Conservation (phyloP, 2,888 invertebrate genomes). For the Eumacrocentrus americanus region DNA sequence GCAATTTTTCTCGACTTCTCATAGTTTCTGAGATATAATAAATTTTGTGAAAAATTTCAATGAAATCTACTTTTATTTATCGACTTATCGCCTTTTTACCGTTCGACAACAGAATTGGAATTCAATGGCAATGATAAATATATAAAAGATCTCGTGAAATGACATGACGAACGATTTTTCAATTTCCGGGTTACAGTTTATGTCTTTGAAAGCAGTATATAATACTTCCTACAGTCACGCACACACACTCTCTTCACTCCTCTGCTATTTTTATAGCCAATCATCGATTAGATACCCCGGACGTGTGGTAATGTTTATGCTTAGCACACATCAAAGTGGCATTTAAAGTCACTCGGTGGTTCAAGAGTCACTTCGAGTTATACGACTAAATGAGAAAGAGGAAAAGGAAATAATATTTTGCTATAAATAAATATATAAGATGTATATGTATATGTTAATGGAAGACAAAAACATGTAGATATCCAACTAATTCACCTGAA, state of each 20-base stretch:
- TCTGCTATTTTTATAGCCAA: slow-evolving; percentile 23
- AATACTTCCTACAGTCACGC: slow-evolving; percentile 9
- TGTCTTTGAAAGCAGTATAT: slow-evolving; percentile 14
- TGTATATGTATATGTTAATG: not conserved
- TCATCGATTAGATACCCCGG: slow-evolving; percentile 17
- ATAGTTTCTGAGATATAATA: too few species aligned
- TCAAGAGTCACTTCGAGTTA: slow-evolving; percentile 4
- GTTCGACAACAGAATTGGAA: too few species aligned
- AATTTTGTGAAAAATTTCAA: too few species aligned
- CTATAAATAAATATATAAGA: not conserved
- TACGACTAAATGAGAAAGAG: slow-evolving; percentile 7
- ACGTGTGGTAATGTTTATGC: slow-evolving; percentile 11
- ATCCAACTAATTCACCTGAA: too few species aligned
- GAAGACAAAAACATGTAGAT: too few species aligned
- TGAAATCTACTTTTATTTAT: too few species aligned
- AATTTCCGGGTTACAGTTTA: slow-evolving; percentile 22
- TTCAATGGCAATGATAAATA: too few species aligned
- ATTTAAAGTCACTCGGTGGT: slow-evolving; percentile 22
- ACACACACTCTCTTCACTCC: not conserved
- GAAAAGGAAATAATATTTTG: not conserved
- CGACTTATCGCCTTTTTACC: too few species aligned
- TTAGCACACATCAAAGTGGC: slow-evolving; percentile 16
- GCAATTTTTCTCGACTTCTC: too few species aligned
- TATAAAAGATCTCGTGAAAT: not conserved
- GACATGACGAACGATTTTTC: slow-evolving; percentile 17